Evolutionary conservation across 2,888 invertebrate genomes (phyloP).

Genomic region (Mycalesis mineus): DNA sequence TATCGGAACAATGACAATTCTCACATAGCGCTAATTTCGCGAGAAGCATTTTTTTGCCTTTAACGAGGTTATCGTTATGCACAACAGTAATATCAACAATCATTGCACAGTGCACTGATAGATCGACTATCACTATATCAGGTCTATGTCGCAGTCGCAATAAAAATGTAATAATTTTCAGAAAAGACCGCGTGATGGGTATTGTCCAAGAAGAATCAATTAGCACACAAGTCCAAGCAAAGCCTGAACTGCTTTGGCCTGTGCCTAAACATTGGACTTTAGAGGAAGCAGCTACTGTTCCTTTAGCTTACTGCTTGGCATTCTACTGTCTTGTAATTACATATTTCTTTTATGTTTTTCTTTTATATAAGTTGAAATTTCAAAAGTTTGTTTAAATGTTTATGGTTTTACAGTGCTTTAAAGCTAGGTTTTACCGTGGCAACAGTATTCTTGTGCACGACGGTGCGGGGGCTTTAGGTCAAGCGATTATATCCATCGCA

Average conservation of each 20-base stretch:
- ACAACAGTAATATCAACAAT: no score
- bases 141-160: no score
- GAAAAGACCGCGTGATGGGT: constrained; percentile 81
- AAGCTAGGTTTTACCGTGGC: constrained; percentile 25
- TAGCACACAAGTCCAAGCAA: constrained; percentile 72
- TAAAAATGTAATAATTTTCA: constrained; percentile 34
- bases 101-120: no score
- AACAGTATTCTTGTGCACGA: constrained; percentile 47
- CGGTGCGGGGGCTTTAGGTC: constrained; percentile 54
- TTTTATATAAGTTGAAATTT: background rate
- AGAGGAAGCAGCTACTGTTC: constrained; percentile 86
- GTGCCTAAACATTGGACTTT: constrained; percentile 83
- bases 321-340: constrained; percentile 52
- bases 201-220: constrained; percentile 71
- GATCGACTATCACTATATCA: no score
- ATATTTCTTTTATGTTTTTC: background rate
- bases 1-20: no score
- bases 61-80: no score
- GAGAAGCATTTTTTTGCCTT: no score
- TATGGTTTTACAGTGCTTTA: constrained; percentile 34
- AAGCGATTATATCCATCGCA: constrained; percentile 50
- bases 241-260: constrained; percentile 77
- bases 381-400: background rate
- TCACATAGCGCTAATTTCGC: no score
- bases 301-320: constrained; percentile 82